Evolutionary conservation across 2,113 vertebrate genomes (phyloP), one percentile per base, ranked within the genome.

Genomic region (Elachura formosa): DNA sequence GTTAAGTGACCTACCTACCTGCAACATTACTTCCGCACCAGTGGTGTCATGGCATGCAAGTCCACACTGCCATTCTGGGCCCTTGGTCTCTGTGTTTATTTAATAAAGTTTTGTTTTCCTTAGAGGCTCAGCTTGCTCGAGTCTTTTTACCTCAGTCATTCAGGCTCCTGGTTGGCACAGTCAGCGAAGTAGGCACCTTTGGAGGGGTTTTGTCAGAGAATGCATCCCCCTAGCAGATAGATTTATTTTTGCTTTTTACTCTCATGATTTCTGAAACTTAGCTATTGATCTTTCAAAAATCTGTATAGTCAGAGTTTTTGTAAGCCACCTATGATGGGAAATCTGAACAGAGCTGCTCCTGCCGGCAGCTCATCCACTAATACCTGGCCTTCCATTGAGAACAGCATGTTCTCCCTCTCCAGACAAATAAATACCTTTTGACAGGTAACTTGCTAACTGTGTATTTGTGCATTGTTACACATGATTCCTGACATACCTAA

Each of bases 391-490:
- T 77, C 40, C 51, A 5, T 28, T 82, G 83, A 87, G 84, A 92
- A 21, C 54, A 55, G n/a, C 13, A 4, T 67, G 56, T 78, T 90
- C 56, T 89, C 33, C 55, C 20, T 84, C 33, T 56, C 5, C 1
- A 89, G 86, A 76, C 56, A 75, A 86, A 87, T 62, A 77, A 89
- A 71, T 68, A 33, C 46, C 46, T 63, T 93, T 43, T 95, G 74
- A 51, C 59, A 79, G 69, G 55, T 93, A 56, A 55, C 84, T 73
- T 77, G 64, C 51, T 84, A 75, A 18, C 49, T 88, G 40, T 84
- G 43, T 62, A 33, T 84, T 84, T 84, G 54, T 84, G 34, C 41
- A 34, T 91, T 85, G 63, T 87, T 91, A 49, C 66, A 80, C 22
- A 23, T 81, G 52, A 66, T 79, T 92, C 67, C 81, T 93, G 77